Evolutionary conservation across 2,888 invertebrate species (phyloP), one percentile per base, ranked within the genome.

Genomic region (Clistopyga incitator): DNA sequence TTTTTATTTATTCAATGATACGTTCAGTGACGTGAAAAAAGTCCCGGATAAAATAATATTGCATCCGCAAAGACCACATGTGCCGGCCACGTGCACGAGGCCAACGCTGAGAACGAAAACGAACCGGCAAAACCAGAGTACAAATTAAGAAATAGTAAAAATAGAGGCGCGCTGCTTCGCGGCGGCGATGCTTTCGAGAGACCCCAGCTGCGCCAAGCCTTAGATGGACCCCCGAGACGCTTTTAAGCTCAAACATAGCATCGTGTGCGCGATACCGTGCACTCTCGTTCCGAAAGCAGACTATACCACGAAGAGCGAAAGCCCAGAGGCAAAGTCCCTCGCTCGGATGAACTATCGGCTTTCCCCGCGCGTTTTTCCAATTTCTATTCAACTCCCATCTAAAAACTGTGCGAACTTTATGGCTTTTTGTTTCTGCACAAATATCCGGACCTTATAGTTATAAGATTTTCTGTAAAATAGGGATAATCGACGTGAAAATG

Each of bases 61-160:
- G 18, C 38, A 64, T 64, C 64, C 38, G 38, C 64, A 8, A 20
- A 64, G 20, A 20, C 34, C 64, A 64, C 86, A 85, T 84, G 78
- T 85, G 86, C 76, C 15, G 8, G 25, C 84, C 86, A 85, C 78
- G 84, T 85, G 84, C 52, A 67, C 25, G 23, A 25, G 84, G 72
- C 84, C 84, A 84, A 84, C 81, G 84, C 84, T 74, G 81, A 74
- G 78, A 79, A 78, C 47, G 54, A 84, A 80, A 52, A 85, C 82
- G 84, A 84, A 87, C 38, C 85, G 82, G 87, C 87, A 86, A 86
- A 88, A 86, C 84, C 80, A 68, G 52, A 86, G 77, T 86, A 88
- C 88, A 86, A 87, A 89, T 90, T 85, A 89, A 89, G 89, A 88
- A 89, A 90, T 88, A 88, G 82, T 88, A 89, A 89, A 90, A 90